Conservation (phyloP, 2,888 invertebrate species). For the Palloptera scutellata region DNA sequence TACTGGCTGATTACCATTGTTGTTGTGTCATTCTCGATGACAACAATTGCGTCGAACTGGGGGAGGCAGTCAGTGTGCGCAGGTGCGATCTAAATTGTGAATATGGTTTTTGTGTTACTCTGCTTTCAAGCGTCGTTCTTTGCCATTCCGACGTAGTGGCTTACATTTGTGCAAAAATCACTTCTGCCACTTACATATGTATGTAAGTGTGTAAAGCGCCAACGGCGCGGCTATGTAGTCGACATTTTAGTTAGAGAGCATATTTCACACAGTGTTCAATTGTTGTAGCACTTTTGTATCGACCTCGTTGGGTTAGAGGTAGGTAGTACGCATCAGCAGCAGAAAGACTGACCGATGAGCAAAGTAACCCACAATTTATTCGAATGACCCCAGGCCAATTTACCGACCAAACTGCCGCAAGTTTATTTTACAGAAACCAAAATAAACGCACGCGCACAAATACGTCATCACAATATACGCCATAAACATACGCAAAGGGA, state of each 20-base stretch:
- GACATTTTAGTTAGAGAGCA: too few species aligned
- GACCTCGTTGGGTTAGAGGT: too few species aligned
- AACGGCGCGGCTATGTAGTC: too few species aligned
- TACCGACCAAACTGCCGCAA: neutral
- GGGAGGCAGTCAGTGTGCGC: constrained; percentile 20
- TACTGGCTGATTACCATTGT: neutral
- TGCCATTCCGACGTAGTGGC: too few species aligned
- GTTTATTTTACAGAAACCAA: constrained; percentile 25
- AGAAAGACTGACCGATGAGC: neutral
- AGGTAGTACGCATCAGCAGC: too few species aligned
- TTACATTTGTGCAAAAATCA: too few species aligned
- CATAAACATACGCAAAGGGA: neutral
- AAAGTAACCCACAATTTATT: constrained; percentile 9
- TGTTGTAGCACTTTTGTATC: too few species aligned
- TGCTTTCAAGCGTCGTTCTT: too few species aligned
- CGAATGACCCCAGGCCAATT: constrained; percentile 10
- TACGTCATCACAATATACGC: neutral
- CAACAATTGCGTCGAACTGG: neutral
- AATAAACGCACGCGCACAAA: constrained; percentile 40
- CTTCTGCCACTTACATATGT: too few species aligned
- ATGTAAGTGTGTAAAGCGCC: too few species aligned
- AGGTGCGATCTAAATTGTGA: constrained; percentile 24
- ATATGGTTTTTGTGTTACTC: too few species aligned
- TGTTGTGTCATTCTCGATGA: neutral
- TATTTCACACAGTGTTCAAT: too few species aligned